Base-by-base conservation (phyloP, 2,888 invertebrate genomes). In the Orchesella flavescens region DNA sequence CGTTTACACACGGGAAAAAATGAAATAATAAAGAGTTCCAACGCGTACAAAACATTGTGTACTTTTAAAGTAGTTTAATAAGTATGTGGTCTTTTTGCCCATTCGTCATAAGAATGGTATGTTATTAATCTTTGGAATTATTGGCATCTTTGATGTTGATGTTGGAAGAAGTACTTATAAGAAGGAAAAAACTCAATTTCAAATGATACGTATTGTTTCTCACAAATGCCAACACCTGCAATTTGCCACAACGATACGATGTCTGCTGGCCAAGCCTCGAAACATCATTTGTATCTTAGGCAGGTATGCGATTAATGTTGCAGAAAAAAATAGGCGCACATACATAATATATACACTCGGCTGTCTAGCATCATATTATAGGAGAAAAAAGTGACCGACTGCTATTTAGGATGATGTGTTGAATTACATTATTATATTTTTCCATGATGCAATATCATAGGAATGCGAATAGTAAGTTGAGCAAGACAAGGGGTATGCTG, bases 381-480 rank as follows among this genome's bases (percentile, higher is more conserved):
- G 57, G n/a, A 57, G 19, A 63, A 65, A 73, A 65, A 77, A 78
- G 57, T 78, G 61, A 68, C 68, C 68, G 68, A 76, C 57, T 76
- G 19, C 44, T 55, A 66, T 44, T 13, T 23, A 24, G 46, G 17
- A 57, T 61, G 61, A 19, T 19, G 61, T 61, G 24, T 13, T 71
- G 15, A 43, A n/a, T 71, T 63, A 7, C 49, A 63, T 69, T 78
- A 49, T 69, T 68, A 63, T 61, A 49, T 43, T 65, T 17, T 65
- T 76, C 83, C 77, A 77, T 83, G 83, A 77, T 72, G 83, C 66
- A 83, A 83, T 66, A 43, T 21, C n/a, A 24, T 5, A 83, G 61
- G 76, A 76, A 83, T 83, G 75, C 19, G 76, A 76, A 83, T 83
- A 69, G 19, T n/a, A n/a, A 61, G 74, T 81, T 75, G 69, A 81